Evolutionary conservation across 2,113 vertebrate species (phyloP), one percentile per base, ranked within the genome.

Genomic region (Amia ocellicauda): DNA sequence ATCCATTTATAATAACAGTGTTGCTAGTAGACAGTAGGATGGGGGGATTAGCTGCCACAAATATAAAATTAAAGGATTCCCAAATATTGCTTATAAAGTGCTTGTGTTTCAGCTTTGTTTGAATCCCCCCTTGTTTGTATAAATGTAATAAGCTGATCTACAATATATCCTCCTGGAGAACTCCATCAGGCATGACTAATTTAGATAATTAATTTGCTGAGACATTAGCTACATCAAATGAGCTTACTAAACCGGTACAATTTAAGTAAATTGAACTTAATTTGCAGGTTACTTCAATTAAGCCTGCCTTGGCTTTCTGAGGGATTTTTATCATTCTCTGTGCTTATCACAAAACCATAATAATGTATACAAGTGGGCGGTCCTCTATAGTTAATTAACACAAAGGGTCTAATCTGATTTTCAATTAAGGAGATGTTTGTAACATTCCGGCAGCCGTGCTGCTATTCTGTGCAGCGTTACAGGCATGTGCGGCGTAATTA

Each of bases 121-220:
- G 91, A 93, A 94, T 94, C 90, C 87, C 87, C 77, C 89, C 89
- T 90, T 94, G 90, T 94, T 94, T 96, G 91, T 91, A 92, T 95
- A 91, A 96, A 96, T 92, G 92, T 96, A 96, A 93, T 90, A 83
- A 73, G 75, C n/a, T n/a, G n/a, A 79, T 70, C 83, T 89, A 85
- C 85, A 87, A 87, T 81, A 74, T 89, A 87, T 86, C 85, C 91
- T 90, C 87, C 91, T 89, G 88, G 87, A 91, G 90, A 93, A 90
- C 88, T 94, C 91, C 89, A 90, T 89, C 91, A 95, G 92, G 95
- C 91, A 92, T 91, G 93, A 91, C 92, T 96, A 93, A 96, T 98
- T 98, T 91, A 88, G 91, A 88, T 96, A 98, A 99, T 98, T 96
- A 98, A 98, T 97, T 98, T 95, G 91, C 93, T 89, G 91, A 93